A percentile compares a stretch with the other conserved stretches of the same genome.
Conservation (phyloP, 2,113 vertebrate genomes). For the Macquaria australasica region DNA sequence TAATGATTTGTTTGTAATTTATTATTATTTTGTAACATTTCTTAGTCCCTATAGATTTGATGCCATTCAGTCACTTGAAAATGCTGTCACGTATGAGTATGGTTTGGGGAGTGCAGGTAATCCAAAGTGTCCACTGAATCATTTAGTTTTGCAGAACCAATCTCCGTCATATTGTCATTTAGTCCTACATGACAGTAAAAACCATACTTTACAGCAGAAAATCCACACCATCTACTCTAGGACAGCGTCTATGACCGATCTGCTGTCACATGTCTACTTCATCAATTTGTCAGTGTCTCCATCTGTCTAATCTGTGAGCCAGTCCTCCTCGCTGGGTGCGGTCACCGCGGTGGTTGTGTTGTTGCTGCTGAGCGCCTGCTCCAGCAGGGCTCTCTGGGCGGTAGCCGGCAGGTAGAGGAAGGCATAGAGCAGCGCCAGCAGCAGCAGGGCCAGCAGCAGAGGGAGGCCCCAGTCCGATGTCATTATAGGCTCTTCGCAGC, state of each 20-base stretch:
- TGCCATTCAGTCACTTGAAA: background rate
- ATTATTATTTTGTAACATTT: background rate
- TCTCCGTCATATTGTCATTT: background rate
- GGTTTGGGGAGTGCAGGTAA: background rate
- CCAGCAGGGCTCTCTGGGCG: conserved; percentile 76
- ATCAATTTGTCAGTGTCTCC: background rate
- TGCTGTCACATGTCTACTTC: conserved; percentile 12
- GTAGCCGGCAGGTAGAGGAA: conserved; percentile 85
- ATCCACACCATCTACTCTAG: conserved; percentile 21
- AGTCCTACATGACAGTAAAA: background rate
- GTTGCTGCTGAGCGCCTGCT: conserved; percentile 75
- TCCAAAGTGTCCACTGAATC: background rate
- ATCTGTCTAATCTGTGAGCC: conserved; percentile 33
- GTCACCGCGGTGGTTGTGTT: conserved; percentile 56
- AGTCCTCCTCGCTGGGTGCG: conserved; percentile 36
- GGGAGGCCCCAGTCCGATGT: conserved; percentile 84
- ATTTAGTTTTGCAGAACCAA: background rate
- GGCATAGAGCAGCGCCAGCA: conserved; percentile 82
- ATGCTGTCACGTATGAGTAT: background rate
- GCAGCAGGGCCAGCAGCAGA: conserved; percentile 81
- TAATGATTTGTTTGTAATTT: background rate
- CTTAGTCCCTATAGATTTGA: background rate
- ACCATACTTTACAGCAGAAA: background rate
- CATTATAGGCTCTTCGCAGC: conserved; percentile 83
- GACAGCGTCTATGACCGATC: background rate